Conservation (phyloP, 1,140 invertebrate genomes). For the Phthorimaea operculella region DNA sequence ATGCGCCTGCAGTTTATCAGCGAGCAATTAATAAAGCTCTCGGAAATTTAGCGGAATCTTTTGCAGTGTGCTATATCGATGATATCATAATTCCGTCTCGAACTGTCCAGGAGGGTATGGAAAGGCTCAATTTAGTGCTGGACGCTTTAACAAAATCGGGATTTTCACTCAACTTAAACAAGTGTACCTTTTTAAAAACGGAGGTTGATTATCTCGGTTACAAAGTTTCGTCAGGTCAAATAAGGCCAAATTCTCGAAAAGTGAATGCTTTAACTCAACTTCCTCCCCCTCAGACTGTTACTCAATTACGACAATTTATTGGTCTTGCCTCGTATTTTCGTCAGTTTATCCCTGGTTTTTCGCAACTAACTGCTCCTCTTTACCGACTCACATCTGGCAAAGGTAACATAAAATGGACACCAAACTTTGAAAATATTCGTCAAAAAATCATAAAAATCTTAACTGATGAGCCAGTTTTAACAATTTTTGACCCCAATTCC, state of each 20-base stretch:
- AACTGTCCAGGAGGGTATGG: no score
- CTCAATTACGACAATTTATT: no score
- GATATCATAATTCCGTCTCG: not conserved
- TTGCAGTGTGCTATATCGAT: slow-evolving; percentile 5
- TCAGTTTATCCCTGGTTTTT: slow-evolving; percentile 1
- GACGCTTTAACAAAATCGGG: no score
- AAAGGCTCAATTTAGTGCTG: no score
- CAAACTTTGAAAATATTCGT: slow-evolving; percentile 4
- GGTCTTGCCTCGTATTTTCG: no score
- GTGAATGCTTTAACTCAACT: no score
- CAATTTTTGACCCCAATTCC: no score
- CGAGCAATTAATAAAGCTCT: slow-evolving; percentile 15
- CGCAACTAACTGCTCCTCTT: not conserved
- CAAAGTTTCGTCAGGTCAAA: slow-evolving; percentile 6
- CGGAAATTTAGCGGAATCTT: slow-evolving; percentile 1
- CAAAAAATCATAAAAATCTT: no score
- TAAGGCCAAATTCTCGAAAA: not conserved
- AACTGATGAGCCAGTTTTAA: no score
- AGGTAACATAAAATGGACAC: slow-evolving; percentile 7
- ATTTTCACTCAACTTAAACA: no score
- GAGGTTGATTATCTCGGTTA: slow-evolving; percentile 22
- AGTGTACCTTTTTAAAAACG: no score
- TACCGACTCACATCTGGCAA: slow-evolving; percentile 4
- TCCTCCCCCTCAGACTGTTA: no score
- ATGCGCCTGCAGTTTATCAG: slow-evolving; percentile 25